Evolutionary conservation across 2,797 vertebrate genomes (phyloP), one percentile per base, ranked within the genome.

Genomic region (Gallinago nigripennis): DNA sequence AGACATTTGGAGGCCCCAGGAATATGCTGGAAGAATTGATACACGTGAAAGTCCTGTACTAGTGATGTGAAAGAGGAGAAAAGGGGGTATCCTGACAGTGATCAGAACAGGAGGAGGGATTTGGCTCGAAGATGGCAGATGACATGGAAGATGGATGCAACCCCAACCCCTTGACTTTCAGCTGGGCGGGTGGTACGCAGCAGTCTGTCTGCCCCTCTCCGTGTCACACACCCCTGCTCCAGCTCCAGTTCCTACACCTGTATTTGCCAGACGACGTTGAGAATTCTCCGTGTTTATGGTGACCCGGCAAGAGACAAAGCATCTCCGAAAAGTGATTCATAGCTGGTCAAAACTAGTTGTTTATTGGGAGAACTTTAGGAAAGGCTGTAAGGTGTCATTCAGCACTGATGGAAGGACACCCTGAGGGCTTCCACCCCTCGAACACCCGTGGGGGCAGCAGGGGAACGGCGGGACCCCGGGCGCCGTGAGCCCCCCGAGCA

Each of bases 321-420:
- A 5, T 33, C 17, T 41, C 33, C 46, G 35, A 13, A 69, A 63
- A 33, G 43, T 4, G 31, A 54, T 25, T 78, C 15, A 4, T 41
- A 61, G 43, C 27, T 68, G 43, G 53, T 12, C 19, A 24, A 30
- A 43, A 9, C 10, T 10, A 16, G 23, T 16, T 1, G 1, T 39
- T 66, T 11, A 6, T 27, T 37, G 14, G 68, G 58, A n/a, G 43
- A 76, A 57, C 15, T 3, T 27, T 13, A 4, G 9, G 50, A 51
- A 28, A 51, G 27, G 27, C 54, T 56, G 54, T 56, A 21, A n/a
- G 14, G 54, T 15, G 31, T n/a, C 9, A 56, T 23, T n/a, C 31
- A 10, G 5, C 11, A 2, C 10, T 30, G 2, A 2, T 0, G 3
- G 28, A 33, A 25, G 50, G 72, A 12, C 0, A 9, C 21, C 12